These are phyloP conservation scores for Enteromius trimaculatus DNA, from an alignment of 2,797 vertebrate species.

Conservation along the genomic window DNA sequence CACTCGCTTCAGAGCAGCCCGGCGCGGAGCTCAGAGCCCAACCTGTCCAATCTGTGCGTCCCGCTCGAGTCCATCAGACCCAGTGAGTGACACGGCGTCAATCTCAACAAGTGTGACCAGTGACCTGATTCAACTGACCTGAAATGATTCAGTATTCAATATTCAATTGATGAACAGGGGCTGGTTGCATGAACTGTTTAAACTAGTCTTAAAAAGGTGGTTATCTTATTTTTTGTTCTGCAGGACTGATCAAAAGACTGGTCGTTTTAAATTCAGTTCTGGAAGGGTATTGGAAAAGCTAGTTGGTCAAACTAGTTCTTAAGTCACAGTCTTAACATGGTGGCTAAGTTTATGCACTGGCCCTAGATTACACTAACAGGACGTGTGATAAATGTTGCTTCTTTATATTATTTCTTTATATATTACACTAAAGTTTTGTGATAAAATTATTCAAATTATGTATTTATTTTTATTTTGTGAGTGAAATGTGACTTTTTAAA, in stretches of 20 bases:
- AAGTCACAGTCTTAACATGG: too few relatives aligned
- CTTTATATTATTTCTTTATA: neutral
- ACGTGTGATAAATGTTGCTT: too few relatives aligned
- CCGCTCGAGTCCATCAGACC: slow-evolving; percentile 92
- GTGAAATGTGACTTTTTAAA: neutral
- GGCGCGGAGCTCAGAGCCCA: slow-evolving; percentile 78
- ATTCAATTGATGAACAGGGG: neutral
- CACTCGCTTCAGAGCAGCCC: slow-evolving; percentile 83
- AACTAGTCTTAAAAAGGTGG: too few relatives aligned
- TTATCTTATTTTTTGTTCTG: too few relatives aligned
- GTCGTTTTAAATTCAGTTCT: too few relatives aligned
- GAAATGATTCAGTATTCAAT: neutral
- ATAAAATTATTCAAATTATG: neutral
- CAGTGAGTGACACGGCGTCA: slow-evolving; percentile 79
- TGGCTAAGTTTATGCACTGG: too few relatives aligned
- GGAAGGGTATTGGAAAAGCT: too few relatives aligned
- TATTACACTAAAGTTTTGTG: neutral
- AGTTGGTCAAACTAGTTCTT: too few relatives aligned
- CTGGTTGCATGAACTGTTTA: too few relatives aligned
- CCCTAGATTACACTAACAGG: too few relatives aligned
- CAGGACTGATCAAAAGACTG: too few relatives aligned
- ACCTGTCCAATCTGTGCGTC: slow-evolving; percentile 86
- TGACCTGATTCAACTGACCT: neutral
- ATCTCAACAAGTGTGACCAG: neutral
- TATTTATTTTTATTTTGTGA: neutral